A percentile compares a stretch with the other conserved stretches of the same genome.
phyloP scores from a whole-genome alignment of 2,113 vertebrate species.

The Irena cyanogastra region DNA sequence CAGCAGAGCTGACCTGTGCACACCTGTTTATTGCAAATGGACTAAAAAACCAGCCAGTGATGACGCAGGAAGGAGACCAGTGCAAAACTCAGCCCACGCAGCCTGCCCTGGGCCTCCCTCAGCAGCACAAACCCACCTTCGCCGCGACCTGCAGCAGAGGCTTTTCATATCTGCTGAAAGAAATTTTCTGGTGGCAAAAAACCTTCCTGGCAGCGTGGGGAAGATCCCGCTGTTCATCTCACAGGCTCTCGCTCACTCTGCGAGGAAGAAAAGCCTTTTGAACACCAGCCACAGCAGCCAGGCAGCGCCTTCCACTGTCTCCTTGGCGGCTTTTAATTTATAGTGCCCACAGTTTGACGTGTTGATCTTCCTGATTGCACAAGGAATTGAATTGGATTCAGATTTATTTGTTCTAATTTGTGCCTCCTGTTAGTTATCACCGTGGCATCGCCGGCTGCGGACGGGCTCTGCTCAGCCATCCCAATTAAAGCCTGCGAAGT shows the following conservation, averaged over 20 bases:
- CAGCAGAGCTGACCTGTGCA: not conserved
- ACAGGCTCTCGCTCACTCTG: not conserved
- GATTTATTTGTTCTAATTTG: conserved; percentile 12
- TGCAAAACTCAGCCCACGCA: not conserved
- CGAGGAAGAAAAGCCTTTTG: not conserved
- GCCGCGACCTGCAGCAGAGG: not conserved
- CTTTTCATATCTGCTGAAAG: not conserved
- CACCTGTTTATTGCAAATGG: not conserved
- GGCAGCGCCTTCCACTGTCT: not conserved
- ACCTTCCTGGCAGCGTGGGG: fast-evolving
- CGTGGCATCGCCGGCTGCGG: not conserved
- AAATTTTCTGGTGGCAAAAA: not conserved
- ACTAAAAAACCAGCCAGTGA: not conserved
- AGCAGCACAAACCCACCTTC: not conserved
- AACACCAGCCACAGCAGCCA: not conserved
- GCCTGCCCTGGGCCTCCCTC: not conserved
- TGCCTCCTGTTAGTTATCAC: not conserved
- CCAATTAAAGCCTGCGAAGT: not conserved
- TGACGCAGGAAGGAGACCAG: not conserved
- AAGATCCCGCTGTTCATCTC: not conserved
- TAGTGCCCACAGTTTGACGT: not conserved
- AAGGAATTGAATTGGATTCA: not conserved
- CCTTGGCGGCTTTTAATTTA: not conserved
- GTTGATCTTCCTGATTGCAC: not conserved
- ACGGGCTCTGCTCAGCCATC: not conserved